A percentile compares a stretch with the other conserved stretches of the same genome.
Evolutionary conservation across 2,797 vertebrate genomes (phyloP).

Genomic region (Podarcis lilfordi): DNA sequence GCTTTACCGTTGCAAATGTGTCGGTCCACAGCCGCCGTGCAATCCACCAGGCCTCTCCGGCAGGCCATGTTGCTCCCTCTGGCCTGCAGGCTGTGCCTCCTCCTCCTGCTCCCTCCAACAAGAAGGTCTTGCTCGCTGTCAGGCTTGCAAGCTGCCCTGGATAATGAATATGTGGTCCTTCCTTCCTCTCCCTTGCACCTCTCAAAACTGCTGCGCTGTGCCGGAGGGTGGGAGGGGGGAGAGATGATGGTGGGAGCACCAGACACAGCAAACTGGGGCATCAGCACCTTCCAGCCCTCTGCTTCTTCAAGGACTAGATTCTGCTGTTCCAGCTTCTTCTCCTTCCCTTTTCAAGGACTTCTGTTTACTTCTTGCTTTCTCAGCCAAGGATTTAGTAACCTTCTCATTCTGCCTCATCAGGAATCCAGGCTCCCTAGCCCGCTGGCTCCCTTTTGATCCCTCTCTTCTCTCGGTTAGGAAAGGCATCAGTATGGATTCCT

Average conservation of each 20-base stretch:
- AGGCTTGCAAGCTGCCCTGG: neutral
- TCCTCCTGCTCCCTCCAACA: neutral
- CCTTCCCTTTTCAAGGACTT: neutral
- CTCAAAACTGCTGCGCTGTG: neutral
- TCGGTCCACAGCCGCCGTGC: neutral
- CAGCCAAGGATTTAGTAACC: slow-evolving; percentile 1
- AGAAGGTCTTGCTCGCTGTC: neutral
- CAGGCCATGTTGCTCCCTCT: neutral
- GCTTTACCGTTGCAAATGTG: slow-evolving; percentile 7
- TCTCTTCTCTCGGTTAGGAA: too few relatives aligned
- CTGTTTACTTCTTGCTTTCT: neutral
- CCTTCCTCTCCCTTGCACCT: neutral
- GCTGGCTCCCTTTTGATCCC: neutral
- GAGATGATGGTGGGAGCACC: too few relatives aligned
- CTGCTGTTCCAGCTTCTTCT: neutral
- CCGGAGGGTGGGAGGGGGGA: neutral
- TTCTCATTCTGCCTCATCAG: neutral
- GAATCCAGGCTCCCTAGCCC: neutral
- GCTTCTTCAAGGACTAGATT: neutral
- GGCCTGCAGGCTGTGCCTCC: neutral
- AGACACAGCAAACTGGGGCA: neutral
- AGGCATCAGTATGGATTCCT: too few relatives aligned
- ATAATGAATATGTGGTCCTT: neutral
- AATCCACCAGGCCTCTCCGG: slow-evolving; percentile 3
- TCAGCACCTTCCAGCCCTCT: neutral